These are phyloP conservation scores for Gobius niger DNA, from an alignment of 2,113 vertebrate species.

Conservation along the genomic window DNA sequence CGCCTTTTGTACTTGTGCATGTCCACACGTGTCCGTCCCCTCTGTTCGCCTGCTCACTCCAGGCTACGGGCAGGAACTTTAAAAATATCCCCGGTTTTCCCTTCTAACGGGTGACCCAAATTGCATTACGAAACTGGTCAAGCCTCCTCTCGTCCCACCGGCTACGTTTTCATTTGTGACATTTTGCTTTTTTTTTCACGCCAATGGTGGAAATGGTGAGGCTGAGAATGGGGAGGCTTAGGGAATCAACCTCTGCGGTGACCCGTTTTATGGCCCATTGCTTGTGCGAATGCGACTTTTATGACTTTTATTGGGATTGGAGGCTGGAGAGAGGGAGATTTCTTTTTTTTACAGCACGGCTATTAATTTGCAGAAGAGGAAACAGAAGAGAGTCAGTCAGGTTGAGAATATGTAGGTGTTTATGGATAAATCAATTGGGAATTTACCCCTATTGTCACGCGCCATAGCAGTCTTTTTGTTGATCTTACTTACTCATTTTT, in stretches of 20 bases:
- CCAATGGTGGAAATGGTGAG: neutral
- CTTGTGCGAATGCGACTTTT: constrained; percentile 21
- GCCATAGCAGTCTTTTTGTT: no score
- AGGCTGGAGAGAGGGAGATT: neutral
- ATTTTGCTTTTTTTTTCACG: neutral
- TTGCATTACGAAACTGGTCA: constrained; percentile 16
- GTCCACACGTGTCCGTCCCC: constrained; percentile 25
- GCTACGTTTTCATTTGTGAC: constrained; percentile 8
- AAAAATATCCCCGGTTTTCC: constrained; percentile 39
- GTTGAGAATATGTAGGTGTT: neutral
- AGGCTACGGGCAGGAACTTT: constrained; percentile 37
- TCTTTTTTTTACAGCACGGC: constrained; percentile 3
- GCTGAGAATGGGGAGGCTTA: neutral
- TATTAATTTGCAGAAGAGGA: neutral
- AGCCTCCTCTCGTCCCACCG: neutral
- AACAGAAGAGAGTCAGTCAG: neutral
- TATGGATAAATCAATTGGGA: neutral
- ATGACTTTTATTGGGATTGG: constrained; percentile 28
- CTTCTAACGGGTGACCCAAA: constrained; percentile 39
- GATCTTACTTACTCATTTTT: no score
- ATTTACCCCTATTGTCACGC: neutral
- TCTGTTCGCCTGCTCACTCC: constrained; percentile 32
- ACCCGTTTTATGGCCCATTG: constrained; percentile 15
- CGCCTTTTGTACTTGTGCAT: neutral
- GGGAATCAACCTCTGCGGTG: constrained; percentile 6